Evolutionary conservation across 2,113 vertebrate genomes (phyloP), one percentile per base, ranked within the genome.

Genomic region (Melospiza melodia): DNA sequence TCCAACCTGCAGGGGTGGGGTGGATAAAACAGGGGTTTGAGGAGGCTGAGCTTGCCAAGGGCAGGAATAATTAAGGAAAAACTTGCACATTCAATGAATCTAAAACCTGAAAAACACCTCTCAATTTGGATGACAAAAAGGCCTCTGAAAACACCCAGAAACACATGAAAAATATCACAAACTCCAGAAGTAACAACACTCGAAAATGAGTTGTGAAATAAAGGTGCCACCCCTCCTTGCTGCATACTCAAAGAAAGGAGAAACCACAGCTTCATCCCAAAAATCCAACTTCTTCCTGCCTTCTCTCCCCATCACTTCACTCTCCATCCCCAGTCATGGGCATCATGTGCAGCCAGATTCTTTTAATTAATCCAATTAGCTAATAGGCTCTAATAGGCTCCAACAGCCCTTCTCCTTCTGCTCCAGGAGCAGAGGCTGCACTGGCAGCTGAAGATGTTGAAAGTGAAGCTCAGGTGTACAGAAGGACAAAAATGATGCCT

Each of bases 251-350:
- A 37, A 3, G 8, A 39, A 44, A 43, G 30, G 11, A 20, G 9
- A 21, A 22, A 6, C 1, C 3, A 25, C 30, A 39, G 8, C 23
- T 22, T 14, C 55, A 4, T 57, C 27, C 24, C 3, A 66, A 37
- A 67, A 85, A 28, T 0, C 4, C 1, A 15, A 0, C 1, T 12
- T 35, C 31, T 30, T 13, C 61, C n/a, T 71, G 3, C 37, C 8
- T 20, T 33, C 30, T 20, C 22, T 27, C 33, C 23, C 10, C 23
- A 4, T 41, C 31, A 15, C n/a, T 30, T 62, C 24, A 8, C 25
- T 68, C 6, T 44, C 68, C 22, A 23, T 58, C 19, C 21, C 46
- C 35, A 41, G 1, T 12, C 58, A 13, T 19, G 49, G 39, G 28
- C 48, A 22, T 20, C 44, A 28, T 7, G 27, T 52, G 30, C 62